Percentiles rank a stretch among this genome's conserved stretches.
Evolutionary conservation across 2,113 vertebrate genomes (phyloP).

Genomic region (Struthidea cinerea): DNA sequence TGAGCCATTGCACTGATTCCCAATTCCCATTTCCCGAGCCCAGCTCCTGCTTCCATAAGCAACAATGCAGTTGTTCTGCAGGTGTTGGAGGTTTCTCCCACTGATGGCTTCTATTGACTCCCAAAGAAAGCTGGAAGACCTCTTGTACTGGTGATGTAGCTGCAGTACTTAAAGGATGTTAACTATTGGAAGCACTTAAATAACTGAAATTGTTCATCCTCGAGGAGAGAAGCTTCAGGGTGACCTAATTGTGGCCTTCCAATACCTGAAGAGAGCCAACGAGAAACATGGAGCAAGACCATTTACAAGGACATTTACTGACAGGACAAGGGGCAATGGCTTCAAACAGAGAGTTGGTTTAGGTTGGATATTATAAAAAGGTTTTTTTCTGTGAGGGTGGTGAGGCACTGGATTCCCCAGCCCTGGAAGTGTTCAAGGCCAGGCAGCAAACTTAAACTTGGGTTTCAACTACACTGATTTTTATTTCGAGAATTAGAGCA

Average conservation of each 20-base stretch:
- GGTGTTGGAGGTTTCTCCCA: slow-evolving; percentile 34
- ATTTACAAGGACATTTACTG: not conserved
- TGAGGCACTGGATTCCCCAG: not conserved
- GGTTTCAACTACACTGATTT: not conserved
- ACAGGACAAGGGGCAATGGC: not conserved
- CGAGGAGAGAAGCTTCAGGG: not conserved
- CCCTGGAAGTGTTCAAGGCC: not conserved
- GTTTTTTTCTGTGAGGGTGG: not conserved
- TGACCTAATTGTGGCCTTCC: not conserved
- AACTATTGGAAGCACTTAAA: not conserved
- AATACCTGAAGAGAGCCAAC: not conserved
- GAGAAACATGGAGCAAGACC: not conserved
- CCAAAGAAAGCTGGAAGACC: not conserved
- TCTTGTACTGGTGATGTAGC: not conserved
- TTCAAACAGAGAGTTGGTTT: not conserved
- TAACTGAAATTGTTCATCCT: not conserved
- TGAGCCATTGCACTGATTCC: slow-evolving; percentile 23
- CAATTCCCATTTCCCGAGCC: not conserved
- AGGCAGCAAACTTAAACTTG: not conserved
- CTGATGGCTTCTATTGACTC: not conserved
- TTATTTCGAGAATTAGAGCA: not conserved
- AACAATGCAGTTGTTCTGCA: slow-evolving; percentile 31
- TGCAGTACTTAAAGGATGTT: not conserved
- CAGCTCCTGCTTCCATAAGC: slow-evolving; percentile 19
- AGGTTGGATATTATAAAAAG: not conserved